Evolutionary conservation across 2,797 vertebrate genomes (phyloP), one percentile per base, ranked within the genome.

Genomic region (Rachycentron canadum): DNA sequence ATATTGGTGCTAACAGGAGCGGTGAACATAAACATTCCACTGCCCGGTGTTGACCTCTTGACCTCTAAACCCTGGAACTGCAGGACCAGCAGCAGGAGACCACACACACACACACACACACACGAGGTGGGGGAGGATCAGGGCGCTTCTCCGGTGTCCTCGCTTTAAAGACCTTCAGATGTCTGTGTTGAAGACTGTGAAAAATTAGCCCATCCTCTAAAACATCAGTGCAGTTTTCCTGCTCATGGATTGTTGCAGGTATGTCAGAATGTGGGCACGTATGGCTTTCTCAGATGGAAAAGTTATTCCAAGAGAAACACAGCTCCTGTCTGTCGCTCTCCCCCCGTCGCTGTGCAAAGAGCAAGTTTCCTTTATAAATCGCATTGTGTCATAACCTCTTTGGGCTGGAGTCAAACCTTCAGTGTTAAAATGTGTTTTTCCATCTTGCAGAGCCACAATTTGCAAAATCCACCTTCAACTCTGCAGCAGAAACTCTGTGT

Each of bases 21-120:
- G 79, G 88, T 56, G 64, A 90, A 89, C 83, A 84, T 93, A 92
- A 93, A 94, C 92, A 94, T 91, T 92, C 85, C 87, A 91, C 83
- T 88, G 87, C 91, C 88, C 82, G 69, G 82, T 17, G 47, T 66
- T 92, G 91, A 94, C 92, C 93, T 92, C 66, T 70, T 90, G 91
- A 92, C 90, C 91, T 73, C 58, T 73, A 68, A 86, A 89, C 81
- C 72, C 69, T 77, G 76, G 80, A 81, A 78, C 71, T 69, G 80
- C 83, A 72, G 79, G 45, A 69, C 74, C 38, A 52, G 85, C 76
- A 84, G 64, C 73, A 62, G 68, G 86, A 90, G 91, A 93, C 90
- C 92, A 91, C 93, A 92, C 88, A 85, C 89, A 85, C 58, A 55
- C 43, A 69, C 41, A 47, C 67, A 64, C 40, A 40, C 55, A 57